Evolutionary conservation across 1,140 invertebrate species (phyloP).

Genomic region (Spodoptera litura): DNA sequence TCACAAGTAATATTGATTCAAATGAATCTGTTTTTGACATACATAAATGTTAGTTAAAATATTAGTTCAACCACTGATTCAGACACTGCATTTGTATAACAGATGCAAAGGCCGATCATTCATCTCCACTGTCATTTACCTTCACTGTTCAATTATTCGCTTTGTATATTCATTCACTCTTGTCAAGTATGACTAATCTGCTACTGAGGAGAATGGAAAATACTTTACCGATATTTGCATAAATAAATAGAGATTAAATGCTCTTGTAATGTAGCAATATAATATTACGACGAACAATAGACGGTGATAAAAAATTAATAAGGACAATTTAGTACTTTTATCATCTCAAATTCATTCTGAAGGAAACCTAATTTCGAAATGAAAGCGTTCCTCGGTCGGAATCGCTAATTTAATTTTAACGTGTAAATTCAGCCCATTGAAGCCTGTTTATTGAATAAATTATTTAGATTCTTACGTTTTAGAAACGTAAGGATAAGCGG

Average conservation of each 20-base stretch:
- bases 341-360: conserved; percentile 37
- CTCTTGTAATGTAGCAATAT: not conserved
- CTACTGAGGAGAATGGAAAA: not conserved
- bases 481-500: conserved; percentile 30
- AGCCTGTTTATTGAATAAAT: conserved; percentile 53
- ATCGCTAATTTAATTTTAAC: conserved; percentile 57
- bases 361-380: conserved; percentile 49
- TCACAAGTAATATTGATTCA: not conserved
- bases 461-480: conserved; percentile 51
- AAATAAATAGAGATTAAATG: conserved; percentile 10
- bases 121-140: not conserved
- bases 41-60: not conserved
- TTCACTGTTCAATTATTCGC: not conserved
- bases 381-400: conserved; percentile 45
- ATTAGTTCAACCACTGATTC: not conserved
- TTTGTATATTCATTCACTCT: not conserved
- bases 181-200: not conserved
- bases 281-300: conserved; percentile 11
- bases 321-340: conserved; percentile 41
- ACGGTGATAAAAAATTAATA: conserved; percentile 40
- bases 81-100: not conserved
- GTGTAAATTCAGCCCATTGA: conserved; percentile 55
- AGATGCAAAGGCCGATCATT: not conserved
- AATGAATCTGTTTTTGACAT: not conserved
- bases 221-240: not conserved